These are phyloP conservation scores for Propithecus perrieri DNA, from an alignment of 2,797 vertebrate genomes.

Conservation along the genomic window DNA sequence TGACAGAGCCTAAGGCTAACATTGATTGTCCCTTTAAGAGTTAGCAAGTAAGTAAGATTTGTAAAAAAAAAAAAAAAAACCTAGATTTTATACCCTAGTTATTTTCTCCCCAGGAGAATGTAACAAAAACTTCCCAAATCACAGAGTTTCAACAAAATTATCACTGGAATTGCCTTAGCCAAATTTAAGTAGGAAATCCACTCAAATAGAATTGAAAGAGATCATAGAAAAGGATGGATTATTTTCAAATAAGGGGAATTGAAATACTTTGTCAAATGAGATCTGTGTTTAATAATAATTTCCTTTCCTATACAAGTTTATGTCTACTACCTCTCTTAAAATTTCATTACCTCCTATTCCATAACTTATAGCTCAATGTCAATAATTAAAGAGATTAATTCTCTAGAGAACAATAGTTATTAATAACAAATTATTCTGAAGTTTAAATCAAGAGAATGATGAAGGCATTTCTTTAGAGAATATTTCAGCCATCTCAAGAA, in stretches of 20 bases:
- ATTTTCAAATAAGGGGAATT: neutral
- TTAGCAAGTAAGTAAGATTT: neutral
- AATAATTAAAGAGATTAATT: conserved; percentile 10
- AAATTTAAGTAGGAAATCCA: neutral
- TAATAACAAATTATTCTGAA: conserved; percentile 31
- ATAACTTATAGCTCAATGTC: neutral
- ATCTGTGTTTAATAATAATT: neutral
- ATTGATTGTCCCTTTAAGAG: neutral
- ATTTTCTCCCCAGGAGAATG: neutral
- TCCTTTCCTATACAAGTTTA: neutral
- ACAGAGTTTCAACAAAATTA: neutral
- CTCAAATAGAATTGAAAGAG: neutral
- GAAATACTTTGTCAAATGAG: neutral
- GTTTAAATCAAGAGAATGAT: conserved; percentile 13
- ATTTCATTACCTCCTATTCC: neutral
- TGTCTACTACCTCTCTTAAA: neutral
- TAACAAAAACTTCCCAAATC: neutral
- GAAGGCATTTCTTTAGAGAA: conserved; percentile 22
- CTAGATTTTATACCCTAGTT: neutral
- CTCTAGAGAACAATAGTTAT: neutral
- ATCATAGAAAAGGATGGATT: neutral
- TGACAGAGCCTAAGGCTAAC: neutral
- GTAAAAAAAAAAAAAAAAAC: neutral
- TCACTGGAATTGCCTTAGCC: neutral
- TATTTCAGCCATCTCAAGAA: neutral